phyloP scores from a whole-genome alignment of 2,113 vertebrate species.

The Rana temporaria region DNA sequence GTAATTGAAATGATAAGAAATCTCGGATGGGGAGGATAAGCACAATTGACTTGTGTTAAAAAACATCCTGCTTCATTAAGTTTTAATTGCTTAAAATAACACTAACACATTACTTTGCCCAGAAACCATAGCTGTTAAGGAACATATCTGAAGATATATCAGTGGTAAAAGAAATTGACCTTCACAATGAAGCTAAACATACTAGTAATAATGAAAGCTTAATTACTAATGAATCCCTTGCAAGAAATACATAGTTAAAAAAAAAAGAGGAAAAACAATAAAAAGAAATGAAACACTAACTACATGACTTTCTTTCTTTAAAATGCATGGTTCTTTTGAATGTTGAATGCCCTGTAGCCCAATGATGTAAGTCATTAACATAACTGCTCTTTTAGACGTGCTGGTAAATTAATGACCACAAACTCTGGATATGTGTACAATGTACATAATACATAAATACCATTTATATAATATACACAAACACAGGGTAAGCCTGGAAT shows the following conservation, averaged over 20 bases:
- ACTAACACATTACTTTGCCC: constrained; percentile 15
- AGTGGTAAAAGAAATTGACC: constrained; percentile 40
- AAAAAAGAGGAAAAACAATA: not conserved
- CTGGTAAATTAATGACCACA: no score
- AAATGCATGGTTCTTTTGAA: not conserved
- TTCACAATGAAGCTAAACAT: constrained; percentile 40
- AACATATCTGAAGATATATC: constrained; percentile 11
- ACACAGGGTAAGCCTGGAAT: no score
- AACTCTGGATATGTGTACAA: no score
- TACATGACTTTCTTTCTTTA: not conserved
- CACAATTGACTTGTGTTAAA: constrained; percentile 50
- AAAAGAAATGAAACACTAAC: constrained; percentile 18
- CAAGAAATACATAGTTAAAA: not conserved
- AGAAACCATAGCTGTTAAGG: constrained; percentile 17
- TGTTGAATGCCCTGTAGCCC: not conserved
- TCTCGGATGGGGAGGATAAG: constrained; percentile 54
- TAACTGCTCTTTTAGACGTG: no score
- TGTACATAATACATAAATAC: no score
- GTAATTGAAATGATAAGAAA: constrained; percentile 55
- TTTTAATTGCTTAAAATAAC: constrained; percentile 55
- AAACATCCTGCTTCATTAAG: constrained; percentile 54
- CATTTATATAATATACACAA: no score
- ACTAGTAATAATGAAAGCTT: not conserved
- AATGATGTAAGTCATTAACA: no score
- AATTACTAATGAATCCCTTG: constrained; percentile 25